Evolutionary conservation across 2,888 invertebrate genomes (phyloP), one percentile per base, ranked within the genome.

Genomic region (Pachymerium ferrugineum): DNA sequence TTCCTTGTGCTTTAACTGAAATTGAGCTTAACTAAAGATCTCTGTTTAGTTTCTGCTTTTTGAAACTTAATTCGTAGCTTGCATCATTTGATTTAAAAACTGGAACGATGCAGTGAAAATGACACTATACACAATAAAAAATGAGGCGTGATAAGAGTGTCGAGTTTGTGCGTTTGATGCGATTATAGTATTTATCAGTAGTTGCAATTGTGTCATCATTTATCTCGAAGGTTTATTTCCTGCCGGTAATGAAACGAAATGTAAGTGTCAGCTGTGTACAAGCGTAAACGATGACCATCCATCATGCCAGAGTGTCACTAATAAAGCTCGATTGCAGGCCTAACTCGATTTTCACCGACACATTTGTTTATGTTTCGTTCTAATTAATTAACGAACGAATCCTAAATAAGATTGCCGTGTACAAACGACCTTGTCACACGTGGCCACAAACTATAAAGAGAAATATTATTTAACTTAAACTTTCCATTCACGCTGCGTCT

Each of bases 211-310:
- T 62, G 62, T 62, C 62, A 62, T 62, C 62, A 62, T 62, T 62
- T 62, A 62, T 62, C 62, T 62, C 10, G 25, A 62, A 62, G 62
- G 14, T 22, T 62, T 62, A 62, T 62, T 62, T 62, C 62, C 62
- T 62, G 62, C 62, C 62, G 62, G 62, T 62, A 62, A 62, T 62
- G 62, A 62, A 62, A 62, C 62, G 62, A 8, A 62, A 62, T 62
- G 62, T 62, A 62, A 28, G 62, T 62, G 62, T 62, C 62, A 62
- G 62, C 62, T 62, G 62, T 62, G 62, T 62, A 62, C 22, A n/a
- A 62, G 62, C 62, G 62, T 62, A 25, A 62, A 62, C 62, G 62
- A 62, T 62, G 25, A 62, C 62, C 25, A 62, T 62, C 28, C 62
- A 62, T 62, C 62, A 62, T 62, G 62, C 25, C 62, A 38, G 38